Evolutionary conservation across 2,797 vertebrate species (phyloP).

Genomic region (Myotis vivesi): DNA sequence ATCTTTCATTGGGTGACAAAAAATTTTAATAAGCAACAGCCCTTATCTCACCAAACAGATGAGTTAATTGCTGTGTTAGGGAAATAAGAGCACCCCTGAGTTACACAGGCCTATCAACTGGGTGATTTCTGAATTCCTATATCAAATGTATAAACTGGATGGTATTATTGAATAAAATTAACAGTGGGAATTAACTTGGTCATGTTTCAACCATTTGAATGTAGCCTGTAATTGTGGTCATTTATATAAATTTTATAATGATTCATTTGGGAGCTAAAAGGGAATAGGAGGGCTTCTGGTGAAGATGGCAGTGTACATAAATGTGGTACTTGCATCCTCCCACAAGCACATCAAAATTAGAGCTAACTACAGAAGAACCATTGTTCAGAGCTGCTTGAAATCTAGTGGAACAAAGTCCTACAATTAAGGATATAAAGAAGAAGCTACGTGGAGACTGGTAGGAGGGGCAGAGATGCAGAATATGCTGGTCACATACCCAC

Average conservation of each 20-base stretch:
- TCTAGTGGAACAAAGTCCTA: not conserved
- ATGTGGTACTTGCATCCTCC: too few species aligned
- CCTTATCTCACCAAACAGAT: not conserved
- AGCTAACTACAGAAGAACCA: not conserved
- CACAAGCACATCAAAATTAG: not conserved
- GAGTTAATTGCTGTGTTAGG: not conserved
- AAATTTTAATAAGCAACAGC: not conserved
- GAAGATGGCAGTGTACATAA: not conserved
- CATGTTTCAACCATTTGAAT: not conserved
- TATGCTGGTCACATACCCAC: not conserved
- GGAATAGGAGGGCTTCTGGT: not conserved
- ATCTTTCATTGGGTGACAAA: not conserved
- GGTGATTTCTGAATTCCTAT: not conserved
- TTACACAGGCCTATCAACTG: not conserved
- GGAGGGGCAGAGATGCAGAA: not conserved
- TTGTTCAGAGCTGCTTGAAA: not conserved
- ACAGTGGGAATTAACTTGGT: not conserved
- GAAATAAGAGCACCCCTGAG: not conserved
- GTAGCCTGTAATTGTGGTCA: not conserved
- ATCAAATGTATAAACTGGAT: not conserved
- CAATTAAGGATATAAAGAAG: not conserved
- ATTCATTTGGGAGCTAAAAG: not conserved
- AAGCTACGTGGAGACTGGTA: not conserved
- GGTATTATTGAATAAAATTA: not conserved
- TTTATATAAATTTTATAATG: not conserved